These are phyloP conservation scores for Dryadula phaetusa DNA, from an alignment of 2,888 invertebrate genomes.

Conservation along the genomic window DNA sequence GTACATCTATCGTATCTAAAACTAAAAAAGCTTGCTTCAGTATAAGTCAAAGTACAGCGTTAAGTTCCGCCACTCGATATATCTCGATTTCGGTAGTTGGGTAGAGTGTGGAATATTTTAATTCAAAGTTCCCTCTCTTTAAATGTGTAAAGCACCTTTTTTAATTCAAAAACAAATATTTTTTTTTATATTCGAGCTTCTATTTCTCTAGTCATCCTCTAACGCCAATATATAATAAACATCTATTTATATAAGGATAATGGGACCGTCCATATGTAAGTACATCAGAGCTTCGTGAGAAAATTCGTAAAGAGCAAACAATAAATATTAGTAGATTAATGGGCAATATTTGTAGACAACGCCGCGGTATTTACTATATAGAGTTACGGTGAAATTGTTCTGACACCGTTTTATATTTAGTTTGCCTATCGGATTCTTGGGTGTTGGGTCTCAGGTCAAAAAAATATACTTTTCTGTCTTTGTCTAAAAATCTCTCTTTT, in stretches of 20 bases:
- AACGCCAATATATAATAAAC: background rate
- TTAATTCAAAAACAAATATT: background rate
- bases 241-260: background rate
- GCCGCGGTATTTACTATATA: conserved; percentile 33
- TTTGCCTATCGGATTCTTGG: conserved; percentile 17
- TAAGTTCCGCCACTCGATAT: too few relatives aligned
- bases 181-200: background rate
- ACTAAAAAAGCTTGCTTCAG: too few relatives aligned
- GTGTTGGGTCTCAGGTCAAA: background rate
- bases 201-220: background rate
- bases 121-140: too few relatives aligned
- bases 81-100: too few relatives aligned
- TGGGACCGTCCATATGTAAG: background rate
- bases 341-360: conserved; percentile 33
- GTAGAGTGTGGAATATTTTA: too few relatives aligned
- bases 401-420: conserved; percentile 35
- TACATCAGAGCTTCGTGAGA: conserved; percentile 34
- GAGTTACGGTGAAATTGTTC: conserved; percentile 36
- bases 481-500: too few relatives aligned
- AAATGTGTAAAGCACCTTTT: too few relatives aligned
- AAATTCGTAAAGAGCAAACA: conserved; percentile 37
- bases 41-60: too few relatives aligned
- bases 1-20: too few relatives aligned
- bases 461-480: background rate
- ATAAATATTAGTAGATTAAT: conserved; percentile 42